phyloP scores from a whole-genome alignment of 2,113 vertebrate species.

The Crotalus helleri region DNA sequence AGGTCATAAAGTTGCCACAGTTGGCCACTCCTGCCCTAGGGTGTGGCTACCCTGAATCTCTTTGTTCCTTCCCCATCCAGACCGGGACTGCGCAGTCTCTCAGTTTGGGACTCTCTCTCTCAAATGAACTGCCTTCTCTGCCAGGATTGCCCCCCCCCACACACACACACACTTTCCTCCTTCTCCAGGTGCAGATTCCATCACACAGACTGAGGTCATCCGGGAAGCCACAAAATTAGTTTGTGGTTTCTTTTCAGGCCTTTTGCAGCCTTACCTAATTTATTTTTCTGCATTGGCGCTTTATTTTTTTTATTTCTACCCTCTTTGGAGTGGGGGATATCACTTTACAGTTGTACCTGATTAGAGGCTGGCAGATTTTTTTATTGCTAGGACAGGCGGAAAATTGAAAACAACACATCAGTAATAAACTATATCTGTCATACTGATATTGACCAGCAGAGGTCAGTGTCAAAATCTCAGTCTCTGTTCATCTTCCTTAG shows the following conservation, averaged over 20 bases:
- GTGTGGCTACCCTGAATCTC: too few relatives aligned
- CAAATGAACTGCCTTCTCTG: background rate
- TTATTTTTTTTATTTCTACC: background rate
- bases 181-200: background rate
- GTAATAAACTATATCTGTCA: background rate
- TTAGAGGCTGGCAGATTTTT: background rate
- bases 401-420: background rate
- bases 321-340: background rate
- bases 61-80: too few relatives aligned
- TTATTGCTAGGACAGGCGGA: background rate
- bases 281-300: background rate
- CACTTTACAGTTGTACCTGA: background rate
- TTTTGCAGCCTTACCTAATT: background rate
- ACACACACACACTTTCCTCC: too few relatives aligned
- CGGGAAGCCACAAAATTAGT: background rate
- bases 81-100: background rate
- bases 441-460: background rate
- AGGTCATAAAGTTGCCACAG: too few relatives aligned
- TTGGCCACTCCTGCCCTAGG: too few relatives aligned
- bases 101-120: too few relatives aligned
- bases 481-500: conserved; percentile 57
- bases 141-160: background rate
- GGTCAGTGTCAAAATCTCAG: background rate
- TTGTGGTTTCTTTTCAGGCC: background rate
- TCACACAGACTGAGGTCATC: background rate